Evolutionary conservation across 2,888 invertebrate species (phyloP).

Genomic region (Agrotis exclamationis): DNA sequence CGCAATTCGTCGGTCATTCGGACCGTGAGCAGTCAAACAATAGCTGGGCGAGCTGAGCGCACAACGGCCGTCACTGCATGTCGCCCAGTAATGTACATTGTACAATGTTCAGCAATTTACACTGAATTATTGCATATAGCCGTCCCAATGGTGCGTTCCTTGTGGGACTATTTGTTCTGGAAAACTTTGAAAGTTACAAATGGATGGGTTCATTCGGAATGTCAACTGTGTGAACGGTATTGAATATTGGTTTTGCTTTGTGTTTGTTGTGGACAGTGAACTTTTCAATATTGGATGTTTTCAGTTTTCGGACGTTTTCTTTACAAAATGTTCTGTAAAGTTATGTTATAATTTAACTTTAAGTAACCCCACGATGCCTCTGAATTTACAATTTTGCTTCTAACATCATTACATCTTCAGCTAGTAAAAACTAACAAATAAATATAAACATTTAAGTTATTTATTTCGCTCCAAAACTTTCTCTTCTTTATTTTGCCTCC

Average conservation of each 20-base stretch:
- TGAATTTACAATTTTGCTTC: no score
- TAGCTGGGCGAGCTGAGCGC: constrained; percentile 50
- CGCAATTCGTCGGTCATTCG: constrained; percentile 58
- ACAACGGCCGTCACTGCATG: constrained; percentile 68
- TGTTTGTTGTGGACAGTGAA: background rate
- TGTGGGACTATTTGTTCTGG: constrained; percentile 65
- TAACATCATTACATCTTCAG: no score
- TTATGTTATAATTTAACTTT: no score
- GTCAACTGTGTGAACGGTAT: constrained; percentile 33
- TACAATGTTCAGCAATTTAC: constrained; percentile 74
- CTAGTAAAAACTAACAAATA: no score
- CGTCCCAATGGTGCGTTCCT: constrained; percentile 68
- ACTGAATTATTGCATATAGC: constrained; percentile 79
- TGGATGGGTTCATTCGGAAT: constrained; percentile 56
- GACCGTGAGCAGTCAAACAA: constrained; percentile 61
- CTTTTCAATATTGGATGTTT: constrained; percentile 2
- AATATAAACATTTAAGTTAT: no score
- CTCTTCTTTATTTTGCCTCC: no score
- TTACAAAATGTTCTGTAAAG: no score
- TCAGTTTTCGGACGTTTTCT: background rate
- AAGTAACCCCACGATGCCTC: no score
- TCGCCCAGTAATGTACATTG: constrained; percentile 73
- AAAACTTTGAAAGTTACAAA: constrained; percentile 61
- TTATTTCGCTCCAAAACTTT: no score
- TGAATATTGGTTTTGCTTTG: constrained; percentile 28